Base-by-base conservation (phyloP, 2,797 vertebrate species). In the Cheirogaleus major region DNA sequence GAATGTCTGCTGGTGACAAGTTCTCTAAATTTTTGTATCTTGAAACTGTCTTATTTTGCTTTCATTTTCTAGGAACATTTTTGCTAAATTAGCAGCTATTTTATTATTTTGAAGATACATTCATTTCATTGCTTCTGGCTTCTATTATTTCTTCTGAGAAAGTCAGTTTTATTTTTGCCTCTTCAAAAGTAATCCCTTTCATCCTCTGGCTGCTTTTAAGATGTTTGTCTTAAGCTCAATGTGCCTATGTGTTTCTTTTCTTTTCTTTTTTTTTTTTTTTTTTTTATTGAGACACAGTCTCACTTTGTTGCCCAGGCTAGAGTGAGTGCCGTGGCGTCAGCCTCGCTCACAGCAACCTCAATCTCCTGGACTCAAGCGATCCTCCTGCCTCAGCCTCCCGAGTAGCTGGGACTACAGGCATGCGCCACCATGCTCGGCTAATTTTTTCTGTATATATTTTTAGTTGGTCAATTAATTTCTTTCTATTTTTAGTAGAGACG, bases 81-180 rank as follows among this genome's bases (percentile, higher is more conserved):
- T 94, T 94, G 55, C 55, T 76, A 48, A 94, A 85, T 89, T 63
- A 91, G 20, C 48, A 81, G 8, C 50, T 94, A 41, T 79, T 63
- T 94, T 89, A 61, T 91, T 41, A 75, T 92, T 91, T 93, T 25
- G 32, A 83, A 79, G 63, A 73, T 83, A 72, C 1, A 78, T 57
- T 81, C 23, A 78, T 70, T 76, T 11, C 48, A 72, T 80, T 91
- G 70, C 30, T 86, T 78, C 10, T 93, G 72, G 35, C 57, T 95
- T 84, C 83, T 15, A 48, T 67, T 57, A 10, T 11, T 55, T 89
- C 25, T 80, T 89, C 59, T 70, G 7, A 79, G 20, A 88, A 87
- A 90, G 17, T 94, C n/a, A 13, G 23, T 93, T 96, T 91, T 87
- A 50, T 70, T 95, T 95, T 92, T 96, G 10, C 23, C 14, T 4